Base-by-base conservation (phyloP, 2,113 vertebrate species). In the Perca schrenkii region DNA sequence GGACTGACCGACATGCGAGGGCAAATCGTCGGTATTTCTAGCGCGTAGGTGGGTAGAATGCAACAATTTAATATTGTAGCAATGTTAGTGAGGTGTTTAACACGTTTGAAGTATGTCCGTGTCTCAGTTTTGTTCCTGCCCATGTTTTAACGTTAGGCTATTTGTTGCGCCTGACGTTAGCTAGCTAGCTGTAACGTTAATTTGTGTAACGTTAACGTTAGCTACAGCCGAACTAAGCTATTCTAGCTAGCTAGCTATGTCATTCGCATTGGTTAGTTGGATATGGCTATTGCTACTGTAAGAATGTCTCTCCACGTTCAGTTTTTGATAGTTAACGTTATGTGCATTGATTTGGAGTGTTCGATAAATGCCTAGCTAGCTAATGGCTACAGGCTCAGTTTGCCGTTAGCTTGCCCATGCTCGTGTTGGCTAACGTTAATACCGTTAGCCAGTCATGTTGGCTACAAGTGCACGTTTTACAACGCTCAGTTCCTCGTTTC, bases 1-100 rank as follows among this genome's bases (percentile, higher is more conserved):
- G 88, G 94, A 89, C 57, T 91, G 87, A 89, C 52, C 84, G 76
- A 63, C 60, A 25, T 82, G 21, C 86, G 86, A 93, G 83, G 86
- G 83, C 83, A 88, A 25, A 69, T 72, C 80, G 22, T 86, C 83
- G 60, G 50, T 72, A 74, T 85, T 86, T 84, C 47, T 77, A 60
- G 31, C 6, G n/a, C 69, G 28, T 86, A 85, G 86, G 94, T 94
- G 86, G 86, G 94, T 93, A 47, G 64, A 83, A 53, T 17, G 36
- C 14, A 68, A 4, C 1, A 2, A 36, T 25, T n/a, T 6, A 16
- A 17, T 17, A 8, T 25, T 12, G 4, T 2, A 49, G 15, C 14
- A 60, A 53, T 14, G 11, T 22, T 8, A 19, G 10, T 8, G 6
- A 52, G 11, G 15, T 17, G 22, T 52, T n/a, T 50, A 77, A 54